These are phyloP conservation scores for Tor tambroides DNA, from an alignment of 2,113 vertebrate genomes.

Conservation along the genomic window DNA sequence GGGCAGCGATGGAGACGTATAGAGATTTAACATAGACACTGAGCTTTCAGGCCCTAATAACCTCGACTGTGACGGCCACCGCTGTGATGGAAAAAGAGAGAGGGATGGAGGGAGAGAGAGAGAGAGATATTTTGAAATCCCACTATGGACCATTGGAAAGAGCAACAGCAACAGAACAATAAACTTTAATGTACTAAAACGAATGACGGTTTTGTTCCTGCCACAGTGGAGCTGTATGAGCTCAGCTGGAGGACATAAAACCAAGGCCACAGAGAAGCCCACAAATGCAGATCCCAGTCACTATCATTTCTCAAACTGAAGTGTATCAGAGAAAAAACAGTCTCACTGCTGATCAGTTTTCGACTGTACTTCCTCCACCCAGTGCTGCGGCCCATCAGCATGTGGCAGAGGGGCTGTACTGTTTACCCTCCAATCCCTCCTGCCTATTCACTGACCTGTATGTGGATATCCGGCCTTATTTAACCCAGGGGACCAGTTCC, in stretches of 20 bases:
- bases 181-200: conserved; percentile 65
- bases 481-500: conserved; percentile 93
- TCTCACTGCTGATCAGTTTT: conserved; percentile 62
- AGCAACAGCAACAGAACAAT: conserved; percentile 61
- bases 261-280: conserved; percentile 25
- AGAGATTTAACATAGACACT: conserved; percentile 91
- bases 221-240: not conserved
- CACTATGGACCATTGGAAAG: conserved; percentile 59
- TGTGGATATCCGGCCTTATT: conserved; percentile 96
- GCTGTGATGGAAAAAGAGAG: conserved; percentile 75
- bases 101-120: not conserved
- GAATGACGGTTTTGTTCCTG: conserved; percentile 53
- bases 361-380: conserved; percentile 80
- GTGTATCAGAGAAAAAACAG: not conserved
- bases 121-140: conserved; percentile 59
- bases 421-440: conserved; percentile 83
- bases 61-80: conserved; percentile 88
- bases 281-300: not conserved
- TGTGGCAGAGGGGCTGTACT: conserved; percentile 87
- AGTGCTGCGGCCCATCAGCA: conserved; percentile 84
- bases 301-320: not conserved
- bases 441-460: conserved; percentile 86
- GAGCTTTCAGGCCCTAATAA: conserved; percentile 90
- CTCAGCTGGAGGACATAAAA: not conserved
- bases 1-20: conserved; percentile 95